Evolutionary conservation across 2,113 vertebrate genomes (phyloP).

Genomic region (Leucopternis melanops): DNA sequence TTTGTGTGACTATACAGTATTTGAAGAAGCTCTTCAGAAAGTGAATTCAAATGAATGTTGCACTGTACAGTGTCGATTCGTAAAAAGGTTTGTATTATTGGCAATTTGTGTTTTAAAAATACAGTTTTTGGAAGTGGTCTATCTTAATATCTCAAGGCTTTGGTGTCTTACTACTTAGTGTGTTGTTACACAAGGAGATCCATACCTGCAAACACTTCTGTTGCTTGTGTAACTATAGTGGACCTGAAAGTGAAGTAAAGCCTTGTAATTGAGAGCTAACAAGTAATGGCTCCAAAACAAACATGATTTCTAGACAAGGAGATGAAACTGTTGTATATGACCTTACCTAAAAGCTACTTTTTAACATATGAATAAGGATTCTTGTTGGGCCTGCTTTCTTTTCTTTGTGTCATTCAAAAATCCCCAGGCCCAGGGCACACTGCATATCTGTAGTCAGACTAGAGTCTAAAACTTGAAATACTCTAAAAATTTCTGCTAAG

Average conservation of each 20-base stretch:
- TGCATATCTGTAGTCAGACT: background rate
- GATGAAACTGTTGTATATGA: background rate
- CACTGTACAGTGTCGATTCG: background rate
- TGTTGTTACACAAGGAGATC: background rate
- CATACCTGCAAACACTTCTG: background rate
- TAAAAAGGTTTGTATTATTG: background rate
- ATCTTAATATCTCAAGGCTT: background rate
- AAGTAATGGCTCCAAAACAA: background rate
- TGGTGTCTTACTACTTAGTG: background rate
- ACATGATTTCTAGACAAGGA: background rate
- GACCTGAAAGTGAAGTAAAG: background rate
- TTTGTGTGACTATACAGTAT: background rate
- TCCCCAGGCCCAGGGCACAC: background rate
- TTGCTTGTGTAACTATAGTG: background rate
- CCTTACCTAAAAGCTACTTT: background rate
- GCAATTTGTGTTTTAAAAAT: background rate
- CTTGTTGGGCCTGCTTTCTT: background rate
- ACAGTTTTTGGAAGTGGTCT: background rate
- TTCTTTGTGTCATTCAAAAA: background rate
- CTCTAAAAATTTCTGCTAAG: background rate
- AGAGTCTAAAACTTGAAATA: background rate
- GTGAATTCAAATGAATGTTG: background rate
- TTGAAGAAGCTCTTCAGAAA: background rate
- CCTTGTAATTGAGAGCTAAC: background rate
- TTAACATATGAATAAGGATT: background rate